phyloP scores from a whole-genome alignment of 2,888 invertebrate genomes.

The Mythimna vitellina region DNA sequence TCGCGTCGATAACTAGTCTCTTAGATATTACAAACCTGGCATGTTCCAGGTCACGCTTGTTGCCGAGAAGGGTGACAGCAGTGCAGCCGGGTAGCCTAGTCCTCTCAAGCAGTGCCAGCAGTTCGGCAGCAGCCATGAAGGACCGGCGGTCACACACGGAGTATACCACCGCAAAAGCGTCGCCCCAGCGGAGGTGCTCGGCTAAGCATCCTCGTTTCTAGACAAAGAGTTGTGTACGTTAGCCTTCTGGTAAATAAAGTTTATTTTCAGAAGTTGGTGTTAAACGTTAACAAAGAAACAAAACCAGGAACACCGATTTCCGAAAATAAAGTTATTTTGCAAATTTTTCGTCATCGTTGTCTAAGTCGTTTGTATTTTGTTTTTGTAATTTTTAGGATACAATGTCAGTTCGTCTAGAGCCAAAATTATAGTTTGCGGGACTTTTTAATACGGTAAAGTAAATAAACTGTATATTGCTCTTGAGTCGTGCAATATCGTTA shows the following conservation, averaged over 20 bases:
- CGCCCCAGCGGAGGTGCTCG: conserved; percentile 95
- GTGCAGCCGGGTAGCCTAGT: conserved; percentile 94
- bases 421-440: neutral
- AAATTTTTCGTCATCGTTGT: too few relatives aligned
- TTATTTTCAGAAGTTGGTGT: too few relatives aligned
- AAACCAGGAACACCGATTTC: too few relatives aligned
- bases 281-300: too few relatives aligned
- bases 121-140: conserved; percentile 93
- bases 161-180: conserved; percentile 95
- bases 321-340: too few relatives aligned
- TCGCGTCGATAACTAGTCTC: neutral
- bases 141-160: conserved; percentile 94
- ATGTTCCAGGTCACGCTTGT: conserved; percentile 95
- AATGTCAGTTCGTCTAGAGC: too few relatives aligned
- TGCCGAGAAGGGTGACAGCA: conserved; percentile 94
- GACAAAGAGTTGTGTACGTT: conserved; percentile 67
- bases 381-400: too few relatives aligned
- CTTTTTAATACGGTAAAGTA: neutral
- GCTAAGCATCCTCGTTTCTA: conserved; percentile 94
- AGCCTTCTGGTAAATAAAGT: neutral
- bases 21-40: conserved; percentile 90
- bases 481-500: conserved; percentile 19
- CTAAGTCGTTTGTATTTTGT: too few relatives aligned
- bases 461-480: conserved; percentile 3
- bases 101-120: conserved; percentile 93